phyloP scores from a whole-genome alignment of 1,140 invertebrate genomes.

The Condylostylus longicornis region DNA sequence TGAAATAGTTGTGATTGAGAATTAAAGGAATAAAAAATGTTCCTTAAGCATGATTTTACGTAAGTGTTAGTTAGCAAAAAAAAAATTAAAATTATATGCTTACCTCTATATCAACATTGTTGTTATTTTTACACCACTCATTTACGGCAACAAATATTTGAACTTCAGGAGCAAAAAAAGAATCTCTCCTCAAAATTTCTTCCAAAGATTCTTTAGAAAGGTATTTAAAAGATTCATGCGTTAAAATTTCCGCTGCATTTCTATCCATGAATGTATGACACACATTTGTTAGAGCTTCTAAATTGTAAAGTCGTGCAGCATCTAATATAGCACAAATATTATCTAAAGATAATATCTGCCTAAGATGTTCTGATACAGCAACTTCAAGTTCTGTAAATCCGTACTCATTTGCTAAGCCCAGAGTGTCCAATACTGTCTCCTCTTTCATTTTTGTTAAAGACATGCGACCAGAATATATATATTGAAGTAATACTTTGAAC shows the following conservation, averaged over 20 bases:
- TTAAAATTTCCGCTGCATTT: conserved; percentile 69
- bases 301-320: conserved; percentile 54
- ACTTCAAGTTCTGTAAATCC: conserved; percentile 83
- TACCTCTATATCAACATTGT: conserved; percentile 42
- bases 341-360: conserved; percentile 66
- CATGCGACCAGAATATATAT: conserved; percentile 86
- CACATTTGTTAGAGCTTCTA: conserved; percentile 44
- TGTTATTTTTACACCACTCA: conserved; percentile 69
- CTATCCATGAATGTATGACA: conserved; percentile 74
- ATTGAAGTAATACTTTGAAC: conserved; percentile 80
- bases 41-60: too few relatives aligned
- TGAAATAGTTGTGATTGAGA: too few relatives aligned
- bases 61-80: too few relatives aligned
- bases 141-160: conserved; percentile 84
- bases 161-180: conserved; percentile 90
- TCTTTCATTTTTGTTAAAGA: conserved; percentile 68
- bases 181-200: conserved; percentile 78
- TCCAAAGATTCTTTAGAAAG: conserved; percentile 67
- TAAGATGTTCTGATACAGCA: conserved; percentile 83
- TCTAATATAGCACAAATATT: conserved; percentile 92
- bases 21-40: too few relatives aligned
- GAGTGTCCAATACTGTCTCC: conserved; percentile 71
- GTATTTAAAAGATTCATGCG: conserved; percentile 67
- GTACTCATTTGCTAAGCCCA: conserved; percentile 87
- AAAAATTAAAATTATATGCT: too few relatives aligned